Evolutionary conservation across 2,797 vertebrate species (phyloP), one percentile per base, ranked within the genome.

Genomic region (Sebastiscus tertius): DNA sequence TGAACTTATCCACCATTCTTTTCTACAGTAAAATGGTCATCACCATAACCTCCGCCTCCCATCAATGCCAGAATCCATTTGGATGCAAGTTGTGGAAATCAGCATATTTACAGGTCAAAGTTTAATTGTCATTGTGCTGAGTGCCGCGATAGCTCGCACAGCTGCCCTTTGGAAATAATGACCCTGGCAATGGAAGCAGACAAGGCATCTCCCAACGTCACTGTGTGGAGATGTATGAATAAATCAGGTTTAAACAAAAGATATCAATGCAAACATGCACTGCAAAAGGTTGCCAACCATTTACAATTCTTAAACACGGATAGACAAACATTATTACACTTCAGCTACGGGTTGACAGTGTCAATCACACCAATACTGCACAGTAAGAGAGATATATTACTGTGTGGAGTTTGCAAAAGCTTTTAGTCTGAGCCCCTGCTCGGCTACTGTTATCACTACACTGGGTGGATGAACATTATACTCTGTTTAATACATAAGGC

Each of bases 401-500:
- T 18, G 24, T 26, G 4, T 31, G 4, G 31, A 79, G 64, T 68
- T 61, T 52, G 61, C 29, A 8, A 9, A 77, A 76, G 71, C 58
- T 36, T 76, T 75, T 33, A 55, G 33, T 52, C 49, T 29, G 65
- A 81, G 76, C 60, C 10, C 12, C 54, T 54, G 64, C 74, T 73
- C 77, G 22, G 46, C 34, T 24, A 4, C 56, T 74, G 52, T 81
- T 87, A 89, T 85, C 80, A 14, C 68, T 33, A 29, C 31, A 6
- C 78, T n/a, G 72, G 46, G 46, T 56, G 72, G 84, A 86, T 88
- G 85, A 87, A 80, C 78, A 69, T 72, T 88, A 91, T 90, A 80
- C 74, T 71, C 75, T 67, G 52, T 75, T 84, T 79, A 79, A 88
- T 82, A 86, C 78, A 83, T 72, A 74, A 77, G 62, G 82, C 64